A percentile compares a stretch with the other conserved stretches of the same genome.
phyloP scores from a whole-genome alignment of 2,888 invertebrate genomes.

The Mythimna impura region DNA sequence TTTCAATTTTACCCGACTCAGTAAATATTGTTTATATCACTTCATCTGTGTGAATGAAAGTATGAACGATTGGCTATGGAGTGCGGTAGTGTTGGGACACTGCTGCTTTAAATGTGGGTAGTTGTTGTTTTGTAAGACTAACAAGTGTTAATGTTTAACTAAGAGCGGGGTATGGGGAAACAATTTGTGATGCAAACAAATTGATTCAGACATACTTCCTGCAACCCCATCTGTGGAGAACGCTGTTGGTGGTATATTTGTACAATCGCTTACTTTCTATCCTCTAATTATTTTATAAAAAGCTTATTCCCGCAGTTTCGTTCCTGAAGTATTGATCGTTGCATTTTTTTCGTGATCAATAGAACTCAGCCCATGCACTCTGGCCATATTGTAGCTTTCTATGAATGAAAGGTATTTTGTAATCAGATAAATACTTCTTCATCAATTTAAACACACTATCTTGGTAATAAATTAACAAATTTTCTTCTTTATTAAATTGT shows the following conservation, averaged over 20 bases:
- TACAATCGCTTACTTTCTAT: background rate
- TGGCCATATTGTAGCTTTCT: no score
- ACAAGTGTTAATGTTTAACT: conserved; percentile 33
- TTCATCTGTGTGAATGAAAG: conserved; percentile 55
- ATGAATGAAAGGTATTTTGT: no score
- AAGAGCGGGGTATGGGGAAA: conserved; percentile 15
- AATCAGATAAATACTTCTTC: no score
- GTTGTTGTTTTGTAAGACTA: conserved; percentile 45
- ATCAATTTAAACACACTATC: no score
- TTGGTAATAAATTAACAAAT: no score
- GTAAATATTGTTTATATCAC: conserved; percentile 57
- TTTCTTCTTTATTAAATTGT: no score
- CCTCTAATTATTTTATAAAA: no score
- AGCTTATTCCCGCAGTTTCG: no score
- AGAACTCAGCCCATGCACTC: no score
- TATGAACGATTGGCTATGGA: conserved; percentile 45
- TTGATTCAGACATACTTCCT: background rate
- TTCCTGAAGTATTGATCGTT: no score
- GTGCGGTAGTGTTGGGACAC: conserved; percentile 36
- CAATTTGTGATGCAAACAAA: conserved; percentile 19
- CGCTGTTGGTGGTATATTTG: background rate
- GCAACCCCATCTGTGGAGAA: background rate
- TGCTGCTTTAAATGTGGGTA: conserved; percentile 41
- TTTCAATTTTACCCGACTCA: conserved; percentile 52
- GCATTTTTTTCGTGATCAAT: background rate